Evolutionary conservation across 2,888 invertebrate genomes (phyloP).

Genomic region (Mythimna albipuncta): DNA sequence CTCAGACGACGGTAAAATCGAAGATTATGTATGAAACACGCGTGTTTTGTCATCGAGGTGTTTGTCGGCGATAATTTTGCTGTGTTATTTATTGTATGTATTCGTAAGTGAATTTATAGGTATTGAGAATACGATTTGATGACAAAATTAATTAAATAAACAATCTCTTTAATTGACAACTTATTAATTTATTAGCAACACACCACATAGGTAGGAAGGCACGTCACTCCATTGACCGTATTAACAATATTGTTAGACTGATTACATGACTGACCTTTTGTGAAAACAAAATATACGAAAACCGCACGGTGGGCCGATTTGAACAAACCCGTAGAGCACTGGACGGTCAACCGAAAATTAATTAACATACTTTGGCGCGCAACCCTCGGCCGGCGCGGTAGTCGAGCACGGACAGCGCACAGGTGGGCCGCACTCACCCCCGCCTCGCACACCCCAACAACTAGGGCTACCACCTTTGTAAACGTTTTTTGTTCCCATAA

Average conservation of each 20-base stretch:
- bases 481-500: conserved; percentile 64
- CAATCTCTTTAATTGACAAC: conserved; percentile 19
- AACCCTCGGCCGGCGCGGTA: conserved; percentile 77
- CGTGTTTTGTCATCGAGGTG: conserved; percentile 41
- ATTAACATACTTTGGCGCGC: conserved; percentile 90
- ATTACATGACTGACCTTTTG: conserved; percentile 77
- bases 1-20: conserved; percentile 76
- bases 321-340: conserved; percentile 80
- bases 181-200: conserved; percentile 34
- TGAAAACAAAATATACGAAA: conserved; percentile 85
- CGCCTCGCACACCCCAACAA: conserved; percentile 67
- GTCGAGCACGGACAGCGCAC: conserved; percentile 67
- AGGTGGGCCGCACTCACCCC: conserved; percentile 81
- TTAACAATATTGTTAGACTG: conserved; percentile 67
- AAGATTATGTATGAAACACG: conserved; percentile 63
- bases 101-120: conserved; percentile 13
- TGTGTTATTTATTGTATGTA: neutral
- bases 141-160: conserved; percentile 18
- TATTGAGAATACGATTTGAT: conserved; percentile 17
- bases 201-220: conserved; percentile 17
- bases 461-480: conserved; percentile 68
- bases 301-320: conserved; percentile 87
- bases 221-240: conserved; percentile 54
- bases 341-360: conserved; percentile 90
- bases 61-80: conserved; percentile 28